Percentiles rank a stretch among this genome's conserved stretches.
These are phyloP conservation scores for Zaprionus nigranus DNA, from an alignment of 1,140 invertebrate species.

Conservation along the genomic window DNA sequence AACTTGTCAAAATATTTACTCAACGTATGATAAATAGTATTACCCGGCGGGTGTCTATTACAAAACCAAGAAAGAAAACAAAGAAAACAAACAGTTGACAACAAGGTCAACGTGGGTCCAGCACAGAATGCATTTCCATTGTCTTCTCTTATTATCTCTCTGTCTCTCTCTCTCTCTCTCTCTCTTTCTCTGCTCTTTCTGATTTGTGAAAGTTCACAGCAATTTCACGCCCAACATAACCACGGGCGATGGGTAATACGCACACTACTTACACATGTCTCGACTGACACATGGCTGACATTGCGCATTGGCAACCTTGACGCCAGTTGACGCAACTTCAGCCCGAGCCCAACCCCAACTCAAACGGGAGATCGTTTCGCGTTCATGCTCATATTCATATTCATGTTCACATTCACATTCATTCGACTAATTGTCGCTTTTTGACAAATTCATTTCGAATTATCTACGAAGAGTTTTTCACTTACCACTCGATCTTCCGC, in stretches of 20 bases:
- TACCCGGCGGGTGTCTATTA: constrained; percentile 17
- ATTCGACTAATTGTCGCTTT: constrained; percentile 67
- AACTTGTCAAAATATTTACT: constrained; percentile 14
- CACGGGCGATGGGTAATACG: constrained; percentile 20
- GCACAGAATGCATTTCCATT: constrained; percentile 70
- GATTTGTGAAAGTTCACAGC: constrained; percentile 64
- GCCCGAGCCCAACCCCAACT: constrained; percentile 34
- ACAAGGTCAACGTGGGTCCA: constrained; percentile 54
- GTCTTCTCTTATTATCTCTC: constrained; percentile 34
- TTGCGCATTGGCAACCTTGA: constrained; percentile 59
- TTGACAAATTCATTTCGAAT: constrained; percentile 76
- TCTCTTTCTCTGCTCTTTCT: not conserved
- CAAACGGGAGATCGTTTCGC: not conserved
- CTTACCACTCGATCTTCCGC: constrained; percentile 48
- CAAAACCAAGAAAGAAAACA: constrained; percentile 24
- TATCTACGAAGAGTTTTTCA: constrained; percentile 45
- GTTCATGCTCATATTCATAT: not conserved
- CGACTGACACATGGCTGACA: constrained; percentile 11
- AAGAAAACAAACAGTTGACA: constrained; percentile 39
- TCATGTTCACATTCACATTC: constrained; percentile 21
- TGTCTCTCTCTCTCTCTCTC: constrained; percentile 11
- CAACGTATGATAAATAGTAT: constrained; percentile 10
- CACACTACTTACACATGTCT: constrained; percentile 18
- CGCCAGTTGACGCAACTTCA: constrained; percentile 2
- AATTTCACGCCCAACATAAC: constrained; percentile 56